These are phyloP conservation scores for Sceloporus tristichus DNA, from an alignment of 2,113 vertebrate species.

Conservation along the genomic window DNA sequence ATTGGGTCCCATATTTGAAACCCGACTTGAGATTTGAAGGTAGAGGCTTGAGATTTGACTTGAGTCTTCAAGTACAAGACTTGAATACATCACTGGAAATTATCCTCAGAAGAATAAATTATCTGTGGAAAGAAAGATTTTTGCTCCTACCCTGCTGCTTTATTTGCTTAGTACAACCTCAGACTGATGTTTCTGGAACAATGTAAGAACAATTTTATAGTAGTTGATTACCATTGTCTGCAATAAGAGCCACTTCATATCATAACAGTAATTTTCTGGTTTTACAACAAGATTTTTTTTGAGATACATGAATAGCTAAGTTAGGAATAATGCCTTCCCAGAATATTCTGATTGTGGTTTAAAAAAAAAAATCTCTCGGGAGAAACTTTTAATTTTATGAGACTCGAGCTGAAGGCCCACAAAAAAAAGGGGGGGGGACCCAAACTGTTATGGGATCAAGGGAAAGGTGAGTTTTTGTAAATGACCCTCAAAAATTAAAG, in stretches of 20 bases:
- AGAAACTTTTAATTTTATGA: neutral
- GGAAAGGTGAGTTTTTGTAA: neutral
- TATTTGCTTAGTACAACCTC: conserved; percentile 22
- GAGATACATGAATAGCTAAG: conserved; percentile 41
- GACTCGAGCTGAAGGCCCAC: neutral
- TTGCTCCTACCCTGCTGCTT: neutral
- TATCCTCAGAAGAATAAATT: neutral
- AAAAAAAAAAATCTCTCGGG: neutral
- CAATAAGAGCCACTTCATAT: conserved; percentile 1
- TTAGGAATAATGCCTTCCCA: conserved; percentile 18
- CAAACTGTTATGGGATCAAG: neutral
- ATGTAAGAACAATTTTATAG: neutral
- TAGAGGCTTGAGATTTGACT: no score
- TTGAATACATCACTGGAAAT: no score
- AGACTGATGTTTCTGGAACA: conserved; percentile 43
- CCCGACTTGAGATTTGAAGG: no score
- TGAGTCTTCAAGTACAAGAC: no score
- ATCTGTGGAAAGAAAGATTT: neutral
- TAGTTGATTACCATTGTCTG: conserved; percentile 9
- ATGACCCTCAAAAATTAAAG: rapidly evolving
- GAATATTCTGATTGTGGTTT: neutral
- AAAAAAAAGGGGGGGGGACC: no score
- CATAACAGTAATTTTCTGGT: conserved; percentile 4
- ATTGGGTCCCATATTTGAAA: no score
- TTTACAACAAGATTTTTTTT: neutral